phyloP scores from a whole-genome alignment of 2,888 invertebrate species.

The Coelinius sp. region DNA sequence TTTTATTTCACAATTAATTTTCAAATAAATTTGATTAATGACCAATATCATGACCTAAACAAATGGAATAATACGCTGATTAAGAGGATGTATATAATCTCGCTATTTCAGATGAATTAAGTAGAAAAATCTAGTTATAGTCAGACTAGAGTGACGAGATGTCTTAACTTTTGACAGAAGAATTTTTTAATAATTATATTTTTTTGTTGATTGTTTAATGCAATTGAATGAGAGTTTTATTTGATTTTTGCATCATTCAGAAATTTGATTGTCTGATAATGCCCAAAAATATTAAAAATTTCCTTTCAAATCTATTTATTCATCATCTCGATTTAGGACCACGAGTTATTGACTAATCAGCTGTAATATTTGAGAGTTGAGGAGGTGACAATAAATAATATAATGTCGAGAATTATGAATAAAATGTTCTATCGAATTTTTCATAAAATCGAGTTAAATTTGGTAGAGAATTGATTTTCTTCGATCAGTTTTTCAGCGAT shows the following conservation, averaged over 20 bases:
- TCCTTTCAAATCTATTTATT: background rate
- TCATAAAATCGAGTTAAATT: conserved; percentile 3
- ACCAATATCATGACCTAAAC: background rate
- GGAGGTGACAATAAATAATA: conserved; percentile 60
- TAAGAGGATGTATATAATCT: background rate
- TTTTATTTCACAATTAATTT: no score
- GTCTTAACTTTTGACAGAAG: background rate
- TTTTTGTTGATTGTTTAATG: background rate
- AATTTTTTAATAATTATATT: background rate
- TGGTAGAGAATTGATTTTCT: background rate
- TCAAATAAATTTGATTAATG: background rate
- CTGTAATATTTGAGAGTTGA: conserved; percentile 2
- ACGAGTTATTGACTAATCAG: background rate
- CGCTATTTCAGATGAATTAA: background rate
- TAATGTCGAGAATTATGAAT: conserved; percentile 13
- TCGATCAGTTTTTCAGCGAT: background rate
- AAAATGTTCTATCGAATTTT: background rate
- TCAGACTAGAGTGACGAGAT: background rate
- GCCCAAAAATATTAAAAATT: background rate
- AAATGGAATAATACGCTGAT: background rate
- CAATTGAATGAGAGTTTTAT: background rate
- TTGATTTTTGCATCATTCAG: no score
- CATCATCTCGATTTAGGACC: background rate
- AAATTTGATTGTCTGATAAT: background rate
- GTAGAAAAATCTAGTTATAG: background rate